Evolutionary conservation across 2,113 vertebrate species (phyloP), one percentile per base, ranked within the genome.

Genomic region (Spea bombifrons): DNA sequence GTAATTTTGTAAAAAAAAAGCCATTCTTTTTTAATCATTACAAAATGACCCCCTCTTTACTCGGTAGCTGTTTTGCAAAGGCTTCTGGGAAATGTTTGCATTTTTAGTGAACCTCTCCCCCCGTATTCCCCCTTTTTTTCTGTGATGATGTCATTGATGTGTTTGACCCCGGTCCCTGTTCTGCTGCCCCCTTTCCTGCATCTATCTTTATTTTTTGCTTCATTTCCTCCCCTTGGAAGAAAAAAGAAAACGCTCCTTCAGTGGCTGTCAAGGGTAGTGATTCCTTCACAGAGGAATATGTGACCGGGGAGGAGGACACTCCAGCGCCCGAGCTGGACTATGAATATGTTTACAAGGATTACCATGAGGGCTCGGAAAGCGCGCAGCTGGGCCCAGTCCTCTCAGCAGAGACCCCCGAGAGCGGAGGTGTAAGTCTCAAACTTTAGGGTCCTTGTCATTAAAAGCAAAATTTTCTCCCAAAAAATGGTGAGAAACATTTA

Each of bases 311-410:
- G 86, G 90, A 94, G 87, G 81, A 92, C 82, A 86, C 30, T 15
- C 70, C 61, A 0, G 43, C 80, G 8, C 66, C 69, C 16, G 83
- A 63, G 8, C 81, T 57, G 69, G 93, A 93, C 84, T 95, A 96
- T 84, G 94, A 94, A 86, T 94, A 95, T 91, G 88, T 91, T 90
- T 95, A 94, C 90, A 92, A 88, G 78, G 94, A 94, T 85, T 94
- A 94, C 85, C 89, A 43, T 30, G 92, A 96, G 83, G 85, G 89
- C 78, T 84, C 80, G 0, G 73, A 77, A 72, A 75, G 55, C 43
- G 53, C 83, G 5, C 91, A 92, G 47, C 88, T 95, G 81, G 95
- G 95, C 83, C 94, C 93, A 53, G 90, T 90, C 81, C 92, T 95
- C 84, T 94, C 94, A 30, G 94, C 94, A 65, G 92, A 94, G 91